Evolutionary conservation across 2,888 invertebrate species (phyloP).

Genomic region (Cacoxenus indagator): DNA sequence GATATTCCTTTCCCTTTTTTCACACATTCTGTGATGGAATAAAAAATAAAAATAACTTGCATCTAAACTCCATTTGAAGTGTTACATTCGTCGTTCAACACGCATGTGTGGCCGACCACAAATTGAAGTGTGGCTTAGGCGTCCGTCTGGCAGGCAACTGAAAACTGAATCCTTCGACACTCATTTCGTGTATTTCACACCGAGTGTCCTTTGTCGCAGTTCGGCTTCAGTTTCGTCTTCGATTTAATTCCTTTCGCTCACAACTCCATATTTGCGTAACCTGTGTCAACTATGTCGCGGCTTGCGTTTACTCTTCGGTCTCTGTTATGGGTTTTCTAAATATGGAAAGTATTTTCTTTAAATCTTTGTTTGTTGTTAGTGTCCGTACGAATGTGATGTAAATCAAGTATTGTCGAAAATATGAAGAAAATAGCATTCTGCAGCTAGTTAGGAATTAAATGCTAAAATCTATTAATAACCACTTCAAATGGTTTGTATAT

Average conservation of each 20-base stretch:
- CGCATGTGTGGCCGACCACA: slow-evolving; percentile 36
- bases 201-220: background rate
- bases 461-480: too few relatives aligned
- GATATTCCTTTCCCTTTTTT: slow-evolving; percentile 22
- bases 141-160: too few relatives aligned
- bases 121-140: slow-evolving; percentile 9
- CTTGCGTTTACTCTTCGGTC: background rate
- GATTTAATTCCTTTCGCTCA: background rate
- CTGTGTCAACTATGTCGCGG: slow-evolving; percentile 49
- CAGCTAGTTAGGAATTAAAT: too few relatives aligned
- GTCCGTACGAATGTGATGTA: too few relatives aligned
- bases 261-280: slow-evolving; percentile 50
- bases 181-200: slow-evolving; percentile 35
- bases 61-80: background rate
- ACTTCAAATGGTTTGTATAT: too few relatives aligned
- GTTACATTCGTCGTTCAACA: slow-evolving; percentile 1
- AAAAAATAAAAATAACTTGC: background rate
- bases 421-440: too few relatives aligned
- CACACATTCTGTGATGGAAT: background rate
- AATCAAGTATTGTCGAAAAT: too few relatives aligned
- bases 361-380: too few relatives aligned
- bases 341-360: background rate
- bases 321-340: too few relatives aligned
- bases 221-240: background rate
- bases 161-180: background rate